Evolutionary conservation across 2,888 invertebrate species (phyloP), one percentile per base, ranked within the genome.

Genomic region (Leptothorax acervorum): DNA sequence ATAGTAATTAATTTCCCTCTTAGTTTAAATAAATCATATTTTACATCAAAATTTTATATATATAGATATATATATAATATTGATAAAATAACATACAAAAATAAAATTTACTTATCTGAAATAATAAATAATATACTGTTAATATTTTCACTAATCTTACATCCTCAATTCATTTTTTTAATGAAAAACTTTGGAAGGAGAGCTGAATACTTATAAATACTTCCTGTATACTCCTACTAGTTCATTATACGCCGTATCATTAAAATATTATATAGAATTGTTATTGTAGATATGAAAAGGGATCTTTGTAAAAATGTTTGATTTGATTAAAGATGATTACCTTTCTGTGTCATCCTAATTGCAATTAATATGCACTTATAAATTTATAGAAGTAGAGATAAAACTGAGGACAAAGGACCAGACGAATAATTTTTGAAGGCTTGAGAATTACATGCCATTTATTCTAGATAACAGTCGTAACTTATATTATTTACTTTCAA

Each of bases 401-500:
- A 81, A 71, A 81, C 45, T 35, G 66, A 89, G 89, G 85, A 87
- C 53, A 83, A 83, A 90, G 87, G 88, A 83, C 23, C 85, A 88
- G 71, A 89, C 83, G 82, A 90, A 86, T 73, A 89, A 91, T 62
- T 86, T 79, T 88, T 62, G 88, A 90, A 88, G 89, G 82, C 90
- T 92, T 91, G 90, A 92, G 91, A 92, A 92, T 92, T 90, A 91
- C 91, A 92, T 92, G 91, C 88, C 82, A 90, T 92, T 92, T 91
- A 90, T 91, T 91, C 88, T 82, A 91, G 89, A 89, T 92, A 92
- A 91, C 90, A 93, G 82, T 87, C 86, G 86, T 89, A 91, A 92
- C 89, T 92, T 92, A 91, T 84, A 90, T 84, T 84, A 88, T 91
- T 86, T 92, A 93, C 92, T 93, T 93, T 93, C 93, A 92, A 88